Percentiles rank a stretch among this genome's conserved stretches.
Conservation (phyloP, 2,888 invertebrate genomes). For the Melanchra persicariae region DNA sequence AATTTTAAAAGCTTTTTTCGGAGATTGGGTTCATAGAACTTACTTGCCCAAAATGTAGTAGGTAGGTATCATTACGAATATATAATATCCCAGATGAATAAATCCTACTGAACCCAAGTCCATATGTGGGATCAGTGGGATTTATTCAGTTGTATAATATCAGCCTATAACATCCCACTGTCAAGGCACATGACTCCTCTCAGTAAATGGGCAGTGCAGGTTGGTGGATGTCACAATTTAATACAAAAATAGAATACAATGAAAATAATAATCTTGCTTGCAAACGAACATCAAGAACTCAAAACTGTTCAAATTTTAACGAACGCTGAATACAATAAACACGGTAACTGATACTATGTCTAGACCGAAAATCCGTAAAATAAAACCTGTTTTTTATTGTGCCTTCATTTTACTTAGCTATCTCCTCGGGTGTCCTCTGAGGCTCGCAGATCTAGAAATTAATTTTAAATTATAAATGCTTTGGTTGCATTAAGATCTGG, state of each 20-base stretch:
- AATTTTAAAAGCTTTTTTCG: too few relatives aligned
- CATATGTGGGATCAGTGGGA: too few relatives aligned
- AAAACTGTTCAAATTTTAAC: constrained; percentile 22
- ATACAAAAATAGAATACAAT: background rate
- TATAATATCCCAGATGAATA: too few relatives aligned
- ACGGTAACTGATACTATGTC: constrained; percentile 25
- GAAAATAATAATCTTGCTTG: background rate
- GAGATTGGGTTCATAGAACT: too few relatives aligned
- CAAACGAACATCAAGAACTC: background rate
- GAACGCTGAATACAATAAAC: constrained; percentile 17
- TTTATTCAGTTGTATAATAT: too few relatives aligned
- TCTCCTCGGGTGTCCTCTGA: background rate
- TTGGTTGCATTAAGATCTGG: constrained; percentile 12
- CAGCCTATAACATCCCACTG: too few relatives aligned
- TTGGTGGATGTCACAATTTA: background rate
- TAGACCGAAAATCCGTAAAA: constrained; percentile 35
- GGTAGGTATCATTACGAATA: too few relatives aligned
- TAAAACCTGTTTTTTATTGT: constrained; percentile 41
- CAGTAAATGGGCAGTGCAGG: too few relatives aligned
- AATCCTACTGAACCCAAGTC: too few relatives aligned
- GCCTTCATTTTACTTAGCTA: constrained; percentile 27
- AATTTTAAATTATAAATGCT: constrained; percentile 39
- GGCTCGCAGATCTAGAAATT: constrained; percentile 20
- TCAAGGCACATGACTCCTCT: too few relatives aligned
- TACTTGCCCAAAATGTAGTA: too few relatives aligned